Evolutionary conservation across 2,113 vertebrate species (phyloP), one percentile per base, ranked within the genome.

Genomic region (Myocastor coypus): DNA sequence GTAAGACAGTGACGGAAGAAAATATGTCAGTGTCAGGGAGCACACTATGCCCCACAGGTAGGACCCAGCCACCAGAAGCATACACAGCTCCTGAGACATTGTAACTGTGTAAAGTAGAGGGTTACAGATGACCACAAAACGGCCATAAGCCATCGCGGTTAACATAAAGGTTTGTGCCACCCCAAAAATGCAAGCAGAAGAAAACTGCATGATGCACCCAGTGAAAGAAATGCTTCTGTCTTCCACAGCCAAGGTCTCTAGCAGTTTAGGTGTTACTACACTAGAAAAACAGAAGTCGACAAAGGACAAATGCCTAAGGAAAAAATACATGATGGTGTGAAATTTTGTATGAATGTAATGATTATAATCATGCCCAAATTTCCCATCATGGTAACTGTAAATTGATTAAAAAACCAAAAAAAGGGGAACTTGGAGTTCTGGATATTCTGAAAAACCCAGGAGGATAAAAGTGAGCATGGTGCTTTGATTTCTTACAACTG

Each of bases 271-370:
- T 69, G 73, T 83, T 26, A 95, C 87, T 24, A 69, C 26, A 0
- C 91, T 93, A 7, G 97, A 97, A 63, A 78, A 96, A 81, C 86
- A 95, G 22, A 96, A 93, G 52, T 96, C 92, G 5, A 93, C 52
- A 7, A 96, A 89, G 28, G 96, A 96, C 78, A 96, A 91, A 5
- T 97, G 94, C 16, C 89, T 77, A 61, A 96, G 84, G 50, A 95
- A 97, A 78, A 30, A 78, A 42, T 78, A 78, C 75, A 78, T 50
- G 26, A 85, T 81, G 0, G 14, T 92, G 19, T 83, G 77, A 50
- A 96, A 78, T 63, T 95, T 87, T 0, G 75, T 42, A n/a, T 92
- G 30, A 63, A 19, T 37, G 69, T 88, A 42, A 92, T 83, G 68
- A 83, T 91, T 16, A 88, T 30, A 50, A 91, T 69, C 68, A 88